phyloP scores from a whole-genome alignment of 2,113 vertebrate genomes.

The Callospermophilus lateralis region DNA sequence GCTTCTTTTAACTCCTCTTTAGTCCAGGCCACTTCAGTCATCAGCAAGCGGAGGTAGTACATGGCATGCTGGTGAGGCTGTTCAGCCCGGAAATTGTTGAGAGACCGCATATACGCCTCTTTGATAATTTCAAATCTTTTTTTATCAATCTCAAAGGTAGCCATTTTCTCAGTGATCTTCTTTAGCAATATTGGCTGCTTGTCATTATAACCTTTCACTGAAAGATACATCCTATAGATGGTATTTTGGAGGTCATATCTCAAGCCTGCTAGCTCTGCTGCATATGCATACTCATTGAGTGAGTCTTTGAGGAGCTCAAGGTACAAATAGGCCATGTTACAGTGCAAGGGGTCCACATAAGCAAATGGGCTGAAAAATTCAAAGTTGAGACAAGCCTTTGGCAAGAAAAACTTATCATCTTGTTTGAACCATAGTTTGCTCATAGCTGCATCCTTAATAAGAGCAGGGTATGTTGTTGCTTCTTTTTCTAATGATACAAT shows the following conservation, averaged over 20 bases:
- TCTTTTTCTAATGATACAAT: constrained; percentile 97
- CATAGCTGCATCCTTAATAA: constrained; percentile 99
- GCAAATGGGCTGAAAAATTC: constrained; percentile 99
- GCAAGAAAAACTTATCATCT: constrained; percentile 99
- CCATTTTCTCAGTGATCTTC: constrained; percentile 99
- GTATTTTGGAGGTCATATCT: constrained; percentile 99
- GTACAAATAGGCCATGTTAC: constrained; percentile 99
- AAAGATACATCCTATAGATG: constrained; percentile 98
- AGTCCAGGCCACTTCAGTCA: constrained; percentile 99
- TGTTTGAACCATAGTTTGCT: constrained; percentile 99
- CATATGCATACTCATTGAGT: constrained; percentile 99
- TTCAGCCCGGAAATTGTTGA: constrained; percentile 98
- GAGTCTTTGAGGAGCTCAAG: constrained; percentile 99
- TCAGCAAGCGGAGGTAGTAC: constrained; percentile 98
- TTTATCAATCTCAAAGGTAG: constrained; percentile 98
- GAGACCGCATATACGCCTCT: constrained; percentile 99
- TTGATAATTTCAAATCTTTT: constrained; percentile 99
- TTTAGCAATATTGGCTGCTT: constrained; percentile 98
- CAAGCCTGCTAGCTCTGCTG: constrained; percentile 99
- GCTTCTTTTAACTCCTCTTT: constrained; percentile 98
- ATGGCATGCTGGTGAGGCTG: constrained; percentile 97
- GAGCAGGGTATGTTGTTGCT: constrained; percentile 92
- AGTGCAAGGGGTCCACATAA: constrained; percentile 99
- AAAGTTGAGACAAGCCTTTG: constrained; percentile 99
- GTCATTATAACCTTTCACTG: constrained; percentile 98